Evolutionary conservation across 2,797 vertebrate genomes (phyloP), one percentile per base, ranked within the genome.

Genomic region (Lepilemur ruficaudatus): DNA sequence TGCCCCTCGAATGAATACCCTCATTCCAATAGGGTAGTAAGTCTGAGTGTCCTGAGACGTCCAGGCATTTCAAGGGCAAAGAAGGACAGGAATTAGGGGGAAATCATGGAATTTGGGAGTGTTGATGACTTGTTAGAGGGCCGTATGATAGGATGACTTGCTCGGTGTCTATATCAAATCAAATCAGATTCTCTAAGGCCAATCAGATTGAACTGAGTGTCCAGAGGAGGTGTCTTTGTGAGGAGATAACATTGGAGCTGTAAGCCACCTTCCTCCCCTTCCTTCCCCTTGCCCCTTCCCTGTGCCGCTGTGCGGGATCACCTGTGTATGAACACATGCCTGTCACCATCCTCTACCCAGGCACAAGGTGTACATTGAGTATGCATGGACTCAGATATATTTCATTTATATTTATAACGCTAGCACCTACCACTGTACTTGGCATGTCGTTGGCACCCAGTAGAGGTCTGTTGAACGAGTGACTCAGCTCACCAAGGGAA

Each of bases 61-160:
- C 28, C 32, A 70, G 41, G 55, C n/a, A 73, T 61, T 79, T 93
- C 55, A 80, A 67, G 38, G 41, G n/a, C 43, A 83, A 95, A 83
- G 32, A 84, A 8, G 30, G 30, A 79, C 59, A 76, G 32, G 18
- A 87, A 50, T 12, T 38, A 2, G 3, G 48, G 41, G 15, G 3
- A 35, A 23, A 22, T 1, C n/a, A n/a, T 93, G 5, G 7, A 72
- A 84, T 48, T 73, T 41, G 78, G 50, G 32, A 82, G 3, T 78
- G 15, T 76, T 50, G 59, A 23, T 96, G 87, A 70, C 30, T 80
- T 46, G 10, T 89, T 78, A 63, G 38, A 80, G 43, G 50, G 9
- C 12, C 52, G 43, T 55, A 10, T 65, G 46, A 91, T 48, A 93
- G 18, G 32, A 87, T 63, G 67, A 23, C 63, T 89, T 80, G 23